Evolutionary conservation across 2,797 vertebrate species (phyloP), one percentile per base, ranked within the genome.

Genomic region (Sitta carolinensis): DNA sequence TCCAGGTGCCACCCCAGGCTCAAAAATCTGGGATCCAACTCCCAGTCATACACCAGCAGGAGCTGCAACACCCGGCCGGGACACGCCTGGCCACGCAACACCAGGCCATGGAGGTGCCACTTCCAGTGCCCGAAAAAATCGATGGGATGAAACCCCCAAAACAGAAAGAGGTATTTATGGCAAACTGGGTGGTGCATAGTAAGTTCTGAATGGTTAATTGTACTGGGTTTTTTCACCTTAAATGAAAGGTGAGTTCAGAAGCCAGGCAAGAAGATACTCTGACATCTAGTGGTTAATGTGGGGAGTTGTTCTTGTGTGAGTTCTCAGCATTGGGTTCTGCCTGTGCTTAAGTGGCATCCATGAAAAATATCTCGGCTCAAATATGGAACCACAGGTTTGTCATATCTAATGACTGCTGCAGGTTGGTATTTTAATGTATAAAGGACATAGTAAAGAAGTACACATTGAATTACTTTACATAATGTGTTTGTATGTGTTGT

Each of bases 71-170:
- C 99, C 99, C 0, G 99, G 99, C 13, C 98, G 99, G 32, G 99
- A 99, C 95, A 99, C 99, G 0, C 99, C 99, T 1, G 99, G 99
- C 3, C 99, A 99, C 0, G 99, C 99, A 8, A 99, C 99, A 2
- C 99, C 99, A 0, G 99, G 99, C 16, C 99, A 99, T 0, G 99
- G 99, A 16, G 99, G 99, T 0, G 99, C 99, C 88, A 99, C 99
- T 4, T 99, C 99, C 42, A 99, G 99, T 4, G 99, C 99, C 15
- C 99, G 99, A 66, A 99, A 99, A 97, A 99, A 99, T 90, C 98
- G 99, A 93, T 99, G 99, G 99, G 99, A 99, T 40, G 99, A 99
- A 96, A 99, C 99, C 2, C 99, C 99, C 10, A 99, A 99, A 97
- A 99, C 99, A 10, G 99, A 99, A 70, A 98, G 99, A 97, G 98